Conservation (phyloP, 2,888 invertebrate species). For the Drosophila tanythrix region DNA sequence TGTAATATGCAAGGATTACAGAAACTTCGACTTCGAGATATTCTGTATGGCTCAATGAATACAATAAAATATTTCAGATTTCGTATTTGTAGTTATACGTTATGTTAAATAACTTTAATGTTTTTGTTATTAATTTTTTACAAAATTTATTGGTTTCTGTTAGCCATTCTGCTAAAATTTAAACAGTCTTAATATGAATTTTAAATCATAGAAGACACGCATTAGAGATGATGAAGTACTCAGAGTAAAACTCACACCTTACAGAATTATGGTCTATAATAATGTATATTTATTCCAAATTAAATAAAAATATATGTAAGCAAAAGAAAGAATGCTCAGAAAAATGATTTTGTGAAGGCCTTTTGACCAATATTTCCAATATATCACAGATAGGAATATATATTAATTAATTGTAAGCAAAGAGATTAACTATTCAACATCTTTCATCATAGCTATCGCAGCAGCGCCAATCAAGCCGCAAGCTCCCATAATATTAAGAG, state of each 20-base stretch:
- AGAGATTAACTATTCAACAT: constrained; percentile 58
- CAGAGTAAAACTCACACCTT: not conserved
- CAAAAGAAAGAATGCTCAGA: constrained; percentile 37
- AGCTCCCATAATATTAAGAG: constrained; percentile 86
- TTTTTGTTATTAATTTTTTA: not conserved
- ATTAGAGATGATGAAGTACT: not conserved
- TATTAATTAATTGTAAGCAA: constrained; percentile 21
- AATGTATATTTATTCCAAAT: constrained; percentile 32
- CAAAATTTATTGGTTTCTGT: too few relatives aligned
- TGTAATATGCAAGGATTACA: not conserved
- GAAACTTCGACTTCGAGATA: not conserved
- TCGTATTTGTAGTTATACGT: not conserved
- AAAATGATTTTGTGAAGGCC: constrained; percentile 50
- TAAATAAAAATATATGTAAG: constrained; percentile 28
- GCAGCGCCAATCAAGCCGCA: constrained; percentile 86
- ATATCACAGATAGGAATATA: constrained; percentile 67
- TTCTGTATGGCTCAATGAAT: not conserved
- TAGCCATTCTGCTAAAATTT: too few relatives aligned
- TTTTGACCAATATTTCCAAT: constrained; percentile 57
- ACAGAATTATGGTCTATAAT: constrained; percentile 3
- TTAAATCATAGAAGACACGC: not conserved
- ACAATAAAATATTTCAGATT: not conserved
- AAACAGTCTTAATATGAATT: not conserved
- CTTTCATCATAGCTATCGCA: constrained; percentile 86
- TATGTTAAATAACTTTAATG: not conserved